Evolutionary conservation across 2,113 vertebrate genomes (phyloP).

Genomic region (Bombycilla garrulus): DNA sequence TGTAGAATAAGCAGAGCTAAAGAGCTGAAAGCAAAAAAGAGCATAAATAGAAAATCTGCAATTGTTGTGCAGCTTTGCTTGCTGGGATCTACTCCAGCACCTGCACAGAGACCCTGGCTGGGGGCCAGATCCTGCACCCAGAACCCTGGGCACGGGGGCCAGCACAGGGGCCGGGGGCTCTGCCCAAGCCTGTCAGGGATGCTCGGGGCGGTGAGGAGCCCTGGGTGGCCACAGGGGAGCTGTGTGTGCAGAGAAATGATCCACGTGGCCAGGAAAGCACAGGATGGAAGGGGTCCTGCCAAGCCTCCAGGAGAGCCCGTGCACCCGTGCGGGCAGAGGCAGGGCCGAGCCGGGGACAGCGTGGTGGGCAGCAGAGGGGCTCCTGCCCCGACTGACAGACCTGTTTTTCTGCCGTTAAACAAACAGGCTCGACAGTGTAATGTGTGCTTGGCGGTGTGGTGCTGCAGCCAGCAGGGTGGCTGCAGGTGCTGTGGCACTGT

Average conservation of each 20-base stretch:
- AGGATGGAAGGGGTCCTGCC: neutral
- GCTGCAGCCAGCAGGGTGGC: neutral
- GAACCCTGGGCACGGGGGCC: rapidly evolving
- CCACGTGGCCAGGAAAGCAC: rapidly evolving
- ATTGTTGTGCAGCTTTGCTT: neutral
- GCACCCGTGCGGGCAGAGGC: rapidly evolving
- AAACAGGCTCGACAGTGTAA: rapidly evolving
- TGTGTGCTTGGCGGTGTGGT: rapidly evolving
- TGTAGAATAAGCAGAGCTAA: neutral
- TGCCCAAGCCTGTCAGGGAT: neutral
- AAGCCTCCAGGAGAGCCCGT: neutral
- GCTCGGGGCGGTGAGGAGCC: neutral
- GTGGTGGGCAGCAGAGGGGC: rapidly evolving
- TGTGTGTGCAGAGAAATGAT: neutral
- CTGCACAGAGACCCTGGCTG: neutral
- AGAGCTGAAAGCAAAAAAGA: slow-evolving; percentile 6
- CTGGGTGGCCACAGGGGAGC: neutral
- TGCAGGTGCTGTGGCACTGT: neutral
- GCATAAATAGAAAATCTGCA: neutral
- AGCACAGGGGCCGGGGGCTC: neutral
- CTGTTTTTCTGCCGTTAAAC: too few relatives aligned
- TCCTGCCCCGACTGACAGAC: rapidly evolving
- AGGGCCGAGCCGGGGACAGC: neutral
- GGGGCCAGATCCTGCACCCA: neutral
- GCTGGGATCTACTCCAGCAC: neutral